Evolutionary conservation across 2,113 vertebrate genomes (phyloP).

Genomic region (Platysternon megacephalum): DNA sequence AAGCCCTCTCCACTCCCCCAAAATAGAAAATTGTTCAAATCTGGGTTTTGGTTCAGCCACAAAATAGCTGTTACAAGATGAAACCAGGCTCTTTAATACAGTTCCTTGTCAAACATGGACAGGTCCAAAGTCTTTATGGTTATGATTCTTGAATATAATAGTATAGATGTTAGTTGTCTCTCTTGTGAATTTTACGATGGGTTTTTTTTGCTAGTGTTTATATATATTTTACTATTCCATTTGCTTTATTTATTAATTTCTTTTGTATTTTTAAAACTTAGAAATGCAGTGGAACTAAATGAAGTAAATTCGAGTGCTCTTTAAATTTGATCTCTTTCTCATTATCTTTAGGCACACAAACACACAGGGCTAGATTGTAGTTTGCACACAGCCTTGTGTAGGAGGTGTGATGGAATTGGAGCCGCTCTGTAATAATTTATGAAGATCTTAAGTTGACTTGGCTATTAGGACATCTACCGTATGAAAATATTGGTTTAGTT

Average conservation of each 20-base stretch:
- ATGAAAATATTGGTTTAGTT: background rate
- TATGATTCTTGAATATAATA: background rate
- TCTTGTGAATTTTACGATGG: background rate
- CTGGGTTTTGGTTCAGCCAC: background rate
- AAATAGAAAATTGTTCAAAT: background rate
- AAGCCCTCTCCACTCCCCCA: background rate
- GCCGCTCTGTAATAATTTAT: background rate
- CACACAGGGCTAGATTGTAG: background rate
- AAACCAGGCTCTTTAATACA: background rate
- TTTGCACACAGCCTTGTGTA: background rate
- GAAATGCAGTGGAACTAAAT: background rate
- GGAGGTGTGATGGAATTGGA: background rate
- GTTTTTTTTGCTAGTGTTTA: background rate
- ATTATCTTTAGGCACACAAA: background rate
- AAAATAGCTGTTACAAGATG: background rate
- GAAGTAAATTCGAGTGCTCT: background rate
- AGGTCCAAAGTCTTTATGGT: background rate
- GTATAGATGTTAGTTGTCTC: background rate
- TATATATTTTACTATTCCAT: background rate
- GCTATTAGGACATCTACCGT: background rate
- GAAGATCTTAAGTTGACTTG: conserved; percentile 5
- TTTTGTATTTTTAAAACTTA: background rate
- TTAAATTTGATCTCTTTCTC: background rate
- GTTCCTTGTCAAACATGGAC: background rate
- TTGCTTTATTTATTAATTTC: background rate